Percentiles rank a stretch among this genome's conserved stretches.
phyloP scores from a whole-genome alignment of 2,888 invertebrate genomes.

The Apomyelois bistriatella region DNA sequence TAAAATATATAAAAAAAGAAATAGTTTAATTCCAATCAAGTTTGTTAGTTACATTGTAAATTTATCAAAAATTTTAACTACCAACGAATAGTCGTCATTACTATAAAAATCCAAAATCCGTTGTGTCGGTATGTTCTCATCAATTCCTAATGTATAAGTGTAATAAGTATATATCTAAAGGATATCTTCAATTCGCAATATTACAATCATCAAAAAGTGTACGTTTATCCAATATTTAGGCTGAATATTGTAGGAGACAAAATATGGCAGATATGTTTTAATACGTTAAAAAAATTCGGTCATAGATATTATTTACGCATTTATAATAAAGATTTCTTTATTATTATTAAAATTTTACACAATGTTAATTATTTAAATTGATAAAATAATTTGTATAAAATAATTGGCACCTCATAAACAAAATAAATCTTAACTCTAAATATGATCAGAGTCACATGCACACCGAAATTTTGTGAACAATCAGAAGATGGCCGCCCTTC shows the following conservation, averaged over 20 bases:
- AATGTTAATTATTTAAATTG: not conserved
- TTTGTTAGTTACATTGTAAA: constrained; percentile 37
- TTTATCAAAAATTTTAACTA: constrained; percentile 54
- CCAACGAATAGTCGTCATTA: constrained; percentile 18
- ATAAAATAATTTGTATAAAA: not conserved
- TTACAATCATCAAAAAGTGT: constrained; percentile 20
- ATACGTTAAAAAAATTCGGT: constrained; percentile 13
- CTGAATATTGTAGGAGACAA: constrained; percentile 8
- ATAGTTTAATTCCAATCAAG: constrained; percentile 20
- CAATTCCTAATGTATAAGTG: constrained; percentile 43
- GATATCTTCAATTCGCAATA: constrained; percentile 22
- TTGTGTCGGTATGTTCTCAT: constrained; percentile 24
- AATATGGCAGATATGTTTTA: constrained; percentile 13
- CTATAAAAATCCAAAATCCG: constrained; percentile 25
- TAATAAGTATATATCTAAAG: constrained; percentile 23
- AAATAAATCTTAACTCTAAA: too few species aligned
- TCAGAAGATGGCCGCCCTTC: too few species aligned
- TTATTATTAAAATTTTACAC: not conserved
- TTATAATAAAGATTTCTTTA: not conserved
- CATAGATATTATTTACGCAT: not conserved
- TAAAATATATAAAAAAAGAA: constrained; percentile 26
- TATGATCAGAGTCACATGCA: too few species aligned
- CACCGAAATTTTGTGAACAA: too few species aligned
- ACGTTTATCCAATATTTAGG: constrained; percentile 6
- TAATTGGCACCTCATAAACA: constrained; percentile 1